Evolutionary conservation across 35 echinoderm and acorn worm species (phyloP).

Genomic region (Ptychodera flava): DNA sequence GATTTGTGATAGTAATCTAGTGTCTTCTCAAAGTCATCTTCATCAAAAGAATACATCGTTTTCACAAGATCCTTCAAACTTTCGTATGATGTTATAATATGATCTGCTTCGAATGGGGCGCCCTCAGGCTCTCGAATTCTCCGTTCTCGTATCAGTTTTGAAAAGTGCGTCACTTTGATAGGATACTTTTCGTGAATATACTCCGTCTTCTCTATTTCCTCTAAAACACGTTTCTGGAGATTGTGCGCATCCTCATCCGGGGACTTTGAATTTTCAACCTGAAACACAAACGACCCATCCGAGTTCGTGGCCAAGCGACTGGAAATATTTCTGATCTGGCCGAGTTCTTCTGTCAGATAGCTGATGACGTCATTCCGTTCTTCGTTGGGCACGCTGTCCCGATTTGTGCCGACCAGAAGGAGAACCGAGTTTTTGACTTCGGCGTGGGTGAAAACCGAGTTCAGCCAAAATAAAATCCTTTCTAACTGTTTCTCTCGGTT

Average conservation of each 20-base stretch:
- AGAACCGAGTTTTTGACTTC: not conserved
- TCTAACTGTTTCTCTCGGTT: constrained; percentile 10
- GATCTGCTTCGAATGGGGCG: not conserved
- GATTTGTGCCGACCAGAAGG: constrained; percentile 20
- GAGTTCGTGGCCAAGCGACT: not conserved
- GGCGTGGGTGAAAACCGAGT: constrained; percentile 20
- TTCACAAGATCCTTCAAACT: constrained; percentile 9
- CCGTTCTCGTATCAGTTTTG: not conserved
- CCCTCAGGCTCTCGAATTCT: not conserved
- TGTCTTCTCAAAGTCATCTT: constrained; percentile 3
- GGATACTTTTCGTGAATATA: constrained; percentile 17
- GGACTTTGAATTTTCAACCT: constrained; percentile 7
- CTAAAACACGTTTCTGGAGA: not conserved
- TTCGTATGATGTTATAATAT: not conserved
- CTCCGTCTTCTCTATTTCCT: not conserved
- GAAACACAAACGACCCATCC: constrained; percentile 8
- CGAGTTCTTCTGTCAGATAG: not conserved
- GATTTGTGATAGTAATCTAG: constrained; percentile 13
- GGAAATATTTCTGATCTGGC: not conserved
- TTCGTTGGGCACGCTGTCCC: not conserved
- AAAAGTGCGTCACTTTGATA: constrained; percentile 22
- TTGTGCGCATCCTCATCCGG: constrained; percentile 2
- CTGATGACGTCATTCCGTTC: no score
- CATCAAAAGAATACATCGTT: not conserved
- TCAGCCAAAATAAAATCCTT: constrained; percentile 18